These are phyloP conservation scores for Eurystomus glaucurus DNA, from an alignment of 2,797 vertebrate species.

Conservation along the genomic window DNA sequence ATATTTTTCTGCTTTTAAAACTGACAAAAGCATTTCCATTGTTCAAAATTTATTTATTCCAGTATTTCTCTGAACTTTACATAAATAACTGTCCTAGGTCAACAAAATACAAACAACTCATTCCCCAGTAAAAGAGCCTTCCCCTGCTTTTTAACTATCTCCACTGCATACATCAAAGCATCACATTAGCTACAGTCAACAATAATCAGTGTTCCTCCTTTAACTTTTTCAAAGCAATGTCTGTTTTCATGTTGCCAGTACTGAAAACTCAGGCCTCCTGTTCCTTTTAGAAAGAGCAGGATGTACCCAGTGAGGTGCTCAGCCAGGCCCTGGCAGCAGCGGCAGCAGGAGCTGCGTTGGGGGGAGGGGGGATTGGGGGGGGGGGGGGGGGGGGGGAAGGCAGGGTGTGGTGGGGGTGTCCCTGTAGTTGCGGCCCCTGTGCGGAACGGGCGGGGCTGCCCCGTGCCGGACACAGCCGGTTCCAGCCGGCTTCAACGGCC, in stretches of 20 bases:
- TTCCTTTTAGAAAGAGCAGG: not conserved
- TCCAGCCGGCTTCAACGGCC: too few relatives aligned
- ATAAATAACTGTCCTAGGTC: not conserved
- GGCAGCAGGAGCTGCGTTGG: not conserved
- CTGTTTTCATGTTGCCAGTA: not conserved
- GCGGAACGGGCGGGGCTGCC: too few relatives aligned
- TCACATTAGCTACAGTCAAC: not conserved
- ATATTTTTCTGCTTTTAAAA: not conserved
- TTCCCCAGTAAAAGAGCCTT: not conserved
- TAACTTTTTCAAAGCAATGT: not conserved
- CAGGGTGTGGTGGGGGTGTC: too few relatives aligned
- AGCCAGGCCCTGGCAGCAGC: accelerated
- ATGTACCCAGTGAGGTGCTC: accelerated
- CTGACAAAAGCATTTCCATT: not conserved
- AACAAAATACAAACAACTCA: not conserved
- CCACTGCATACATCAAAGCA: not conserved
- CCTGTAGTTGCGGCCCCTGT: too few relatives aligned
- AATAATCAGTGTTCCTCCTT: not conserved
- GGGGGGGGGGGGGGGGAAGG: too few relatives aligned
- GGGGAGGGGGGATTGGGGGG: too few relatives aligned
- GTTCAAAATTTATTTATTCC: not conserved
- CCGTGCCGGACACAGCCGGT: too few relatives aligned
- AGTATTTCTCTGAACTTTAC: not conserved
- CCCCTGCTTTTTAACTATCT: not conserved
- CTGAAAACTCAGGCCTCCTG: not conserved